phyloP scores from a whole-genome alignment of 2,888 invertebrate species.

The Callimorpha dominula region DNA sequence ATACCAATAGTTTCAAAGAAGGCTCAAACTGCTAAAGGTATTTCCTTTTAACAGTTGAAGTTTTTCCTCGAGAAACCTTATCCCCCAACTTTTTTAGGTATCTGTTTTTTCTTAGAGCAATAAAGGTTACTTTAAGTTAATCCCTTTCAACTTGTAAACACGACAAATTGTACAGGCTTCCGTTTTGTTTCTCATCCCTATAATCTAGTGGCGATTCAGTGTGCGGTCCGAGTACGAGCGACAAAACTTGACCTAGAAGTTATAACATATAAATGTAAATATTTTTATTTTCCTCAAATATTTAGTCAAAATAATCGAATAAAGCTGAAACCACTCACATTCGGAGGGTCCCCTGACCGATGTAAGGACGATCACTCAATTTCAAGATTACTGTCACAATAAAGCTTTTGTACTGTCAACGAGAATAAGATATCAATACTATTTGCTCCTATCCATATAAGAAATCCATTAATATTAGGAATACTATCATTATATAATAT shows the following conservation, averaged over 20 bases:
- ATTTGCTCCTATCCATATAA: too few relatives aligned
- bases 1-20: not conserved
- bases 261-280: not conserved
- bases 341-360: too few relatives aligned
- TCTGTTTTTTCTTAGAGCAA: constrained; percentile 8
- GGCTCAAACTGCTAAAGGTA: not conserved
- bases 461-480: too few relatives aligned
- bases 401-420: too few relatives aligned
- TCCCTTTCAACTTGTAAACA: constrained; percentile 68
- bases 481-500: too few relatives aligned
- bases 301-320: too few relatives aligned
- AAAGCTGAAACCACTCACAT: too few relatives aligned
- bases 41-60: not conserved
- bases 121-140: constrained; percentile 57
- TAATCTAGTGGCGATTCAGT: not conserved
- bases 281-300: not conserved
- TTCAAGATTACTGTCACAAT: too few relatives aligned
- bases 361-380: too few relatives aligned
- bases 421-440: too few relatives aligned
- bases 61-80: not conserved
- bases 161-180: constrained; percentile 50
- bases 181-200: constrained; percentile 48
- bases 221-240: not conserved
- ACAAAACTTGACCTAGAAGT: not conserved
- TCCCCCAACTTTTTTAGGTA: not conserved